A percentile compares a stretch with the other conserved stretches of the same genome.
These are phyloP conservation scores for Exocentrus adspersus DNA, from an alignment of 2,888 invertebrate species.

Conservation along the genomic window DNA sequence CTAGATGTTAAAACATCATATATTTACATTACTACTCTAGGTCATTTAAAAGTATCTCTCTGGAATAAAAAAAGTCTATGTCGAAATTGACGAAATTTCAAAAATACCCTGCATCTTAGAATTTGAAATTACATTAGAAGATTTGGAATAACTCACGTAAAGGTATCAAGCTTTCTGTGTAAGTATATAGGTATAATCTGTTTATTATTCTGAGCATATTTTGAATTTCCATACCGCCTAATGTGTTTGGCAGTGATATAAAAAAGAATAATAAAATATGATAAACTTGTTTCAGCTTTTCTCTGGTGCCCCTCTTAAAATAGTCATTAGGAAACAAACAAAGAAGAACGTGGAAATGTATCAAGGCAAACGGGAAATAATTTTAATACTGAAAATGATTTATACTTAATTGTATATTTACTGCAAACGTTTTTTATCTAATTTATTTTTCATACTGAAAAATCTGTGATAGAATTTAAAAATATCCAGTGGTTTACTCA, in stretches of 20 bases:
- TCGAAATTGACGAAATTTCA: no score
- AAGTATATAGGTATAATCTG: conserved; percentile 16
- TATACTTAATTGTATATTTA: no score
- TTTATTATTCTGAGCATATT: conserved; percentile 30
- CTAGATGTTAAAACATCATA: no score
- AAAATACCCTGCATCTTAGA: no score
- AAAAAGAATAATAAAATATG: conserved; percentile 22
- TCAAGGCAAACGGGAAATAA: not conserved
- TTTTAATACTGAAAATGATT: not conserved
- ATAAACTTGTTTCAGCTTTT: conserved; percentile 19
- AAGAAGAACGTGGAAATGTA: not conserved
- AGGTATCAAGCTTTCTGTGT: not conserved
- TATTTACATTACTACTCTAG: no score
- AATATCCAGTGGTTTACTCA: no score
- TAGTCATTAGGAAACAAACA: conserved; percentile 2
- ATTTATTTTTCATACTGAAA: no score
- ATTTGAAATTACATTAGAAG: not conserved
- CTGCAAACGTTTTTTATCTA: no score
- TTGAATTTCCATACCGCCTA: conserved; percentile 31
- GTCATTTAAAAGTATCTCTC: no score
- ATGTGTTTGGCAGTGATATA: conserved; percentile 18
- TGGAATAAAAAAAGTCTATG: no score
- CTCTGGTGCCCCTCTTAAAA: conserved; percentile 1
- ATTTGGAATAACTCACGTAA: not conserved
- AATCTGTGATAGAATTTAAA: no score